phyloP scores from a whole-genome alignment of 2,888 invertebrate species.

The Drosophila histrio region DNA sequence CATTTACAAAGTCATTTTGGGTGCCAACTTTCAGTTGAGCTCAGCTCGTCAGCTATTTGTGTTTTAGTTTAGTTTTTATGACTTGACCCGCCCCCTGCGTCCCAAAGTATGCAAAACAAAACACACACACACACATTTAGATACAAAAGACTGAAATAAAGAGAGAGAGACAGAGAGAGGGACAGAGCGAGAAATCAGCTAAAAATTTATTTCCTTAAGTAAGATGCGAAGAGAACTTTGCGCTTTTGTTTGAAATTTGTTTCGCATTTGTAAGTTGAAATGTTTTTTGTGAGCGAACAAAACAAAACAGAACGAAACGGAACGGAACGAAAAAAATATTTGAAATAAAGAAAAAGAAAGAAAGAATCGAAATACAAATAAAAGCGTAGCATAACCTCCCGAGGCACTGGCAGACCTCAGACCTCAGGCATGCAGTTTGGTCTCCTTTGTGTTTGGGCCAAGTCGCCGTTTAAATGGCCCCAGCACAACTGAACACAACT shows the following conservation, averaged over 20 bases:
- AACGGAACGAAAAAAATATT: not conserved
- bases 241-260: conserved; percentile 80
- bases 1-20: conserved; percentile 78
- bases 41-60: conserved; percentile 63
- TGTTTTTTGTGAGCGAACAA: conserved; percentile 63
- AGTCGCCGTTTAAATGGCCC: conserved; percentile 22
- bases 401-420: conserved; percentile 33
- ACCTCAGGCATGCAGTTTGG: conserved; percentile 62
- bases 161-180: not conserved
- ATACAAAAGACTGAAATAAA: conserved; percentile 40
- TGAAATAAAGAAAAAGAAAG: conserved; percentile 4
- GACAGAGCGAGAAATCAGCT: conserved; percentile 66
- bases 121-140: conserved; percentile 26
- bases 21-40: conserved; percentile 53
- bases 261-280: conserved; percentile 79
- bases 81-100: not conserved
- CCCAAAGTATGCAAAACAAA: conserved; percentile 63
- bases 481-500: conserved; percentile 15
- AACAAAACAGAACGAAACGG: conserved; percentile 33
- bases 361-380: conserved; percentile 64
- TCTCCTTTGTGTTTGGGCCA: conserved; percentile 42
- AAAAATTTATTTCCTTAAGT: conserved; percentile 69
- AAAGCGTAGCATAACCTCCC: conserved; percentile 56
- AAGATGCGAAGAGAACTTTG: conserved; percentile 56
- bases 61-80: conserved; percentile 73